A percentile compares a stretch with the other conserved stretches of the same genome.
These are phyloP conservation scores for Lithobates pipiens DNA, from an alignment of 2,797 vertebrate genomes.

Conservation along the genomic window DNA sequence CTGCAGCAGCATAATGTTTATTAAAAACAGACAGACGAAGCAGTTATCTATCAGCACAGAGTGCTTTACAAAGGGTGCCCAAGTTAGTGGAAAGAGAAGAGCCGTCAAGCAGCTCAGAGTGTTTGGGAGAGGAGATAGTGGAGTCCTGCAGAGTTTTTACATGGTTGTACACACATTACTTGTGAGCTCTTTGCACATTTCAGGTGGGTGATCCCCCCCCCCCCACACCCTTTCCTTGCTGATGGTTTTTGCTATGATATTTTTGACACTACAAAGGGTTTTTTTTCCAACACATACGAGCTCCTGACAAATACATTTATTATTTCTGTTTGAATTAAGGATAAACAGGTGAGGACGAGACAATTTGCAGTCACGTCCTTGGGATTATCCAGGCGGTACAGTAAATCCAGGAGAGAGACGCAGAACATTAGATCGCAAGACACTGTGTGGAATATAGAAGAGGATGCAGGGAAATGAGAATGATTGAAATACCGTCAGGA, in stretches of 20 bases:
- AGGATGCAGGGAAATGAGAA: conserved; percentile 1
- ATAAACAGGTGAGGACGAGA: neutral
- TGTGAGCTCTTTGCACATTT: neutral
- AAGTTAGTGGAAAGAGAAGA: too few species aligned
- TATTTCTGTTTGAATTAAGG: neutral
- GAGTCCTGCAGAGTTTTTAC: neutral
- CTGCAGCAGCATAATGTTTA: too few species aligned
- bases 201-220: neutral
- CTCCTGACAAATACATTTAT: neutral
- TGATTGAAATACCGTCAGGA: conserved; percentile 1
- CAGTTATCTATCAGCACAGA: too few species aligned
- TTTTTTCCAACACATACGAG: too few species aligned
- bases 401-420: conserved; percentile 36
- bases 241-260: neutral
- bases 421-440: conserved; percentile 15
- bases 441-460: neutral
- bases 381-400: conserved; percentile 47
- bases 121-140: neutral
- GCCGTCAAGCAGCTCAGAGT: neutral
- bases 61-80: too few species aligned
- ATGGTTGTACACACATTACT: neutral
- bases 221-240: neutral
- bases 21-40: too few species aligned
- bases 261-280: neutral
- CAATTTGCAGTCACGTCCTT: conserved; percentile 38